Evolutionary conservation across 2,797 vertebrate species (phyloP).

Genomic region (Manis javanica): DNA sequence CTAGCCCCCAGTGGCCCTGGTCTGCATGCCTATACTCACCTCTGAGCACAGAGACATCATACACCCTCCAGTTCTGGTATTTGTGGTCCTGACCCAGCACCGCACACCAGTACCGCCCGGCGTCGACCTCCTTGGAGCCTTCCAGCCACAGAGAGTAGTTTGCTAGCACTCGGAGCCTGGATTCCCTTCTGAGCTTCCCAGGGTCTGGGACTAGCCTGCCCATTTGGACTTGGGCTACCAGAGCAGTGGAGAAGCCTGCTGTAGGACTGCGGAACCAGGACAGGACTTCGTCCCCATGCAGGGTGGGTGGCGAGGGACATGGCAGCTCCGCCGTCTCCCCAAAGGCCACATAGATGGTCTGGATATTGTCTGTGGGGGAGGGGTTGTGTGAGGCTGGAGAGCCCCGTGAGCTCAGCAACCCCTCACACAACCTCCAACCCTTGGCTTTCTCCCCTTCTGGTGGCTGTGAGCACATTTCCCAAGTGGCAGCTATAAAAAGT

Average conservation of each 20-base stretch:
- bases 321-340: slow-evolving; percentile 42
- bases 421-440: not conserved
- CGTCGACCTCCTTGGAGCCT: slow-evolving; percentile 51
- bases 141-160: slow-evolving; percentile 78
- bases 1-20: not conserved
- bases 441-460: not conserved
- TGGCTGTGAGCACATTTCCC: slow-evolving; percentile 5
- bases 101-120: slow-evolving; percentile 76
- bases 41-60: slow-evolving; percentile 73
- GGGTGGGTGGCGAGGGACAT: slow-evolving; percentile 51
- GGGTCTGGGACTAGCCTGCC: not conserved
- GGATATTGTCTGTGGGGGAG: slow-evolving; percentile 30
- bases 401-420: not conserved
- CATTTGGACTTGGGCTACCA: slow-evolving; percentile 62
- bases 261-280: slow-evolving; percentile 46
- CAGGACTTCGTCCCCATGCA: slow-evolving; percentile 19
- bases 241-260: slow-evolving; percentile 34
- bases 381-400: not conserved
- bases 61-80: slow-evolving; percentile 80
- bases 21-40: slow-evolving; percentile 48
- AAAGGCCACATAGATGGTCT: slow-evolving; percentile 34
- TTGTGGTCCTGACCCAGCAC: not conserved
- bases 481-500: not conserved
- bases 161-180: slow-evolving; percentile 62
- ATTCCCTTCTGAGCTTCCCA: not conserved